Evolutionary conservation across 2,797 vertebrate species (phyloP), one percentile per base, ranked within the genome.

Genomic region (Paedocypris micromegethes): DNA sequence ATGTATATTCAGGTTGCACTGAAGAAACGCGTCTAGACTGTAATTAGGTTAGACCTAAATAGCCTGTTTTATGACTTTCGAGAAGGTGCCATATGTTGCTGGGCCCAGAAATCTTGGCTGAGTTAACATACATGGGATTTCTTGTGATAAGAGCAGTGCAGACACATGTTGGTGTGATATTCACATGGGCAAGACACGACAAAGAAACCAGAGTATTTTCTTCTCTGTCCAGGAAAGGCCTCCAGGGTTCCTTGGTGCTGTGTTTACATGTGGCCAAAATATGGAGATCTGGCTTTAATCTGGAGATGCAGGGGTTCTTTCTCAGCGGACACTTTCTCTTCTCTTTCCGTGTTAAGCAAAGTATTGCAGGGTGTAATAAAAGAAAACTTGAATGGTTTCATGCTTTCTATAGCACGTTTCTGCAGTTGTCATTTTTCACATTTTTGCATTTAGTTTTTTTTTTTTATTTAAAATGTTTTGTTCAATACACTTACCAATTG

Each of bases 41-140:
- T 82, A 85, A 86, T 85, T 84, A 83, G 47, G 72, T 73, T 65
- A 41, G 75, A 82, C 74, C 59, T 77, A 85, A 86, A 86, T 80
- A 84, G 75, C 66, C 73, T 77, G 78, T 85, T 88, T 84, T 83
- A 85, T 65, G 66, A 69, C 67, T 52, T 56, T 66, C 64, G 77
- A 61, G 80, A 80, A 67, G 70, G 64, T 40, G 75, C 83, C 84
- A 86, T 76, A 82, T 85, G 84, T 85, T 81, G 79, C 76, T 65
- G 77, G 72, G 70, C 49, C 40, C 70, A 49, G 49, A 70, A 69
- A 60, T 39, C 48, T 65, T 52, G 9, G 43, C 58, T 66, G 59
- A 48, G 23, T 49, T 55, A 54, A 52, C 48, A 4, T 57, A 41
- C 38, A 23, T 38, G 37, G 7, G 40, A 62, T 53, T 8, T 7